Base-by-base conservation (phyloP, 2,797 vertebrate species). In the Emydoidea blandingii region DNA sequence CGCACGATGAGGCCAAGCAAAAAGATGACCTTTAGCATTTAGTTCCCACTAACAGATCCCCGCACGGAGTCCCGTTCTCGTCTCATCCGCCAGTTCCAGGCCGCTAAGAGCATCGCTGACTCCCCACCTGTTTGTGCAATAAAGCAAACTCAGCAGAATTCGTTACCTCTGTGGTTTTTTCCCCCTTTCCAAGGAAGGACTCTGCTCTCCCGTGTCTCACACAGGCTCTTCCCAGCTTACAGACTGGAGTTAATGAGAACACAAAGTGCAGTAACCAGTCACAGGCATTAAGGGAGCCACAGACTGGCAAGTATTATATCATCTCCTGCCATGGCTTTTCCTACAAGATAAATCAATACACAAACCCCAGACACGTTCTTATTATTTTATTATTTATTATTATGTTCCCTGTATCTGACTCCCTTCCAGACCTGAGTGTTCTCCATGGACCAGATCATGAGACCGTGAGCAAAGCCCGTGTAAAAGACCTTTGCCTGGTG, bases 121-220 rank as follows among this genome's bases (percentile, higher is more conserved):
- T 49, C 23, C 14, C 27, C 53, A 57, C 23, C 1, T 7, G 90
- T 89, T 88, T 90, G 90, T 95, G 95, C 96, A 97, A 95, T 97
- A 97, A 97, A 97, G n/a, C 79, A 82, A 94, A 65, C 86, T 94
- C 91, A 90, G 91, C 91, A 95, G 9, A 0, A 89, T 44, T 25
- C 81, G 54, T 92, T 87, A 95, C 19, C 19, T 12, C 19, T 6
- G 19, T 72, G 65, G 10, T 23, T 72, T 41, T 72, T 37, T 11
- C 3, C 27, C 34, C 9, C 18, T 23, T 9, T 11, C n/a, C 34
- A 68, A 72, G n/a, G 9, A 23, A 19, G 18, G 65, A 6, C 65
- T 72, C n/a, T 41, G 65, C 19, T 68, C n/a, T 9, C 18, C 65
- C 5, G 18, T 1, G 65, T 68, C 18, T 37, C 65, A 37, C 31